These are phyloP conservation scores for Macaca nemestrina DNA, from an alignment of 2,113 vertebrate genomes.

Conservation along the genomic window DNA sequence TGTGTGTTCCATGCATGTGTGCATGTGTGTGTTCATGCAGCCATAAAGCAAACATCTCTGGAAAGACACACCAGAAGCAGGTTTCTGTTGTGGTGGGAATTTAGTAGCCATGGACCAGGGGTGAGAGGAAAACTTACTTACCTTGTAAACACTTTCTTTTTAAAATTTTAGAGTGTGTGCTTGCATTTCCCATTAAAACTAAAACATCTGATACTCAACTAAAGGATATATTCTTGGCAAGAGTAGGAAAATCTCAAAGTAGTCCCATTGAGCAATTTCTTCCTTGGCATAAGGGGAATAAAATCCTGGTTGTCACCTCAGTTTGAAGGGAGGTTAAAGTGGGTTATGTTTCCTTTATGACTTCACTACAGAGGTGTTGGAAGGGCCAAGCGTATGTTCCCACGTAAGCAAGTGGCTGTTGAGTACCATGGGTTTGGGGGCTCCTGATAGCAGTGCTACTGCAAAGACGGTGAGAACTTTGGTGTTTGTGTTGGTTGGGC, in stretches of 20 bases:
- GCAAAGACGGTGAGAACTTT: not conserved
- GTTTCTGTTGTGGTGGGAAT: not conserved
- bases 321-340: not conserved
- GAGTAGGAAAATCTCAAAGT: not conserved
- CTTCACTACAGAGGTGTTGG: not conserved
- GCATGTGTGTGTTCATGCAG: not conserved
- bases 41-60: not conserved
- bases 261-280: not conserved
- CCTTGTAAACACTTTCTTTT: not conserved
- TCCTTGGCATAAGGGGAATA: not conserved
- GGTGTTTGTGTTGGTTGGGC: not conserved
- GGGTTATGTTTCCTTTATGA: not conserved
- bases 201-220: not conserved
- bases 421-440: not conserved
- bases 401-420: not conserved
- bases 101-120: not conserved
- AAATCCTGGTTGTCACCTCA: not conserved
- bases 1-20: not conserved
- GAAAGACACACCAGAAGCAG: not conserved
- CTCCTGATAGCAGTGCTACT: not conserved
- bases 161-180: not conserved
- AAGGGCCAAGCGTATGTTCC: not conserved
- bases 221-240: not conserved
- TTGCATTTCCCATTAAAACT: not conserved
- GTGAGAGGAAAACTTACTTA: not conserved